These are phyloP conservation scores for Xiphorhynchus elegans DNA, from an alignment of 2,113 vertebrate species.

Conservation along the genomic window DNA sequence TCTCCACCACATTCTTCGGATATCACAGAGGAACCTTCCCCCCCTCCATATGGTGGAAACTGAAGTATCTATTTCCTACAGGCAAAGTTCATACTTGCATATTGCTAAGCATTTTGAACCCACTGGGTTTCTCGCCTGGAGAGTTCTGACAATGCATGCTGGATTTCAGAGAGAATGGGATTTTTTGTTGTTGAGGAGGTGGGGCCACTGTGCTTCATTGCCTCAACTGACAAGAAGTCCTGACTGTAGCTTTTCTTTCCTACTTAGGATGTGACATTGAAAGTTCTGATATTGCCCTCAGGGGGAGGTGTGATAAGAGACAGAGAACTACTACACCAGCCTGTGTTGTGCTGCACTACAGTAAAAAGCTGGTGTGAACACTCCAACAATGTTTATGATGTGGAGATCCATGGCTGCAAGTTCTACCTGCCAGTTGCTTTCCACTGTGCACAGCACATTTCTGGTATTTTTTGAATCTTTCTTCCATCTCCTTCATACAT, in stretches of 20 bases:
- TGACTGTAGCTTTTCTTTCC: constrained; percentile 42
- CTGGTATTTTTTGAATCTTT: background rate
- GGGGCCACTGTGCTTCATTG: background rate
- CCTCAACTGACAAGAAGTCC: constrained; percentile 44
- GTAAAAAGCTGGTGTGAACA: background rate
- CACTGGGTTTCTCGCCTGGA: background rate
- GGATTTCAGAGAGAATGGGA: constrained; percentile 10
- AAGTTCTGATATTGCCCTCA: constrained; percentile 1
- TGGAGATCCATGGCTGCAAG: constrained; percentile 27
- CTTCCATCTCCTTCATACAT: background rate
- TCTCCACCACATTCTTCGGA: background rate
- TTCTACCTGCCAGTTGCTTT: constrained; percentile 18
- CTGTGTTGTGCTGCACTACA: background rate
- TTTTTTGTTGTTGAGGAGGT: background rate
- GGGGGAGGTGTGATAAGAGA: background rate
- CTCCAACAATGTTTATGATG: background rate
- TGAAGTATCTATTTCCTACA: background rate
- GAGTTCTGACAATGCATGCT: background rate
- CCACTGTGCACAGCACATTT: background rate
- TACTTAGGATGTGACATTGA: background rate
- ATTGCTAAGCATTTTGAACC: constrained; percentile 32
- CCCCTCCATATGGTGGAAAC: background rate
- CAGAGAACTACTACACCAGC: background rate
- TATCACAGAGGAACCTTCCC: background rate
- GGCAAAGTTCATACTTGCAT: background rate